A percentile compares a stretch with the other conserved stretches of the same genome.
These are phyloP conservation scores for Isaurus tuberculatus DNA, from an alignment of 92 coral and sea anemone species.

Conservation along the genomic window DNA sequence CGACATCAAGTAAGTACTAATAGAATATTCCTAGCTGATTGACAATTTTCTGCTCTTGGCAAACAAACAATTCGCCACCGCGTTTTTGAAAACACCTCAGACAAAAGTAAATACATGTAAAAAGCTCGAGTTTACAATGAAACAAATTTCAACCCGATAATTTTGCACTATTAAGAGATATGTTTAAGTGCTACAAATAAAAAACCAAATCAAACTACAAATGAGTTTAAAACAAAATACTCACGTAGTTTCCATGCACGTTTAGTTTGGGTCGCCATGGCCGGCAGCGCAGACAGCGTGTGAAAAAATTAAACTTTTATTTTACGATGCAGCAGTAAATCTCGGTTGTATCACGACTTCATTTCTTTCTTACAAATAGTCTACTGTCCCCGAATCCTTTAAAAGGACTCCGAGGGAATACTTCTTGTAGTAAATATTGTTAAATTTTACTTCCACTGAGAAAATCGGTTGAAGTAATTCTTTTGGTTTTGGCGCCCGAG, in stretches of 20 bases:
- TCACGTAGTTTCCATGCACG: conserved; percentile 95
- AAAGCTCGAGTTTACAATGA: not conserved
- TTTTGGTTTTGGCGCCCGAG: conserved; percentile 48
- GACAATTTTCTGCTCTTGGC: not conserved
- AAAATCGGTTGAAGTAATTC: conserved; percentile 19
- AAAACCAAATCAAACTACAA: not conserved
- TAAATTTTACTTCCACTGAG: conserved; percentile 10
- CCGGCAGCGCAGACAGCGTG: conserved; percentile 3
- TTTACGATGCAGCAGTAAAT: not conserved
- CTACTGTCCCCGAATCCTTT: conserved; percentile 15
- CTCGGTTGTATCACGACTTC: conserved; percentile 26
- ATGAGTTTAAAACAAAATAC: conserved; percentile 39
- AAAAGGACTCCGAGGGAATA: conserved; percentile 14
- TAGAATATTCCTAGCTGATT: not conserved
- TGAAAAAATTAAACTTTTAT: not conserved
- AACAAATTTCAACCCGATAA: not conserved
- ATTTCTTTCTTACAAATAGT: conserved; percentile 8
- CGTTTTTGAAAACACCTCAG: not conserved
- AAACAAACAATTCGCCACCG: not conserved
- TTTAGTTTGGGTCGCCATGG: conserved; percentile 80
- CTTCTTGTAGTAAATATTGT: not conserved
- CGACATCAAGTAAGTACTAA: not conserved
- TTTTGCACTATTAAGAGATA: not conserved
- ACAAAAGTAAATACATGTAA: not conserved
- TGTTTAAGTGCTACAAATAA: not conserved